Conservation (phyloP, 2,113 vertebrate species). For the Noturus placidus region DNA sequence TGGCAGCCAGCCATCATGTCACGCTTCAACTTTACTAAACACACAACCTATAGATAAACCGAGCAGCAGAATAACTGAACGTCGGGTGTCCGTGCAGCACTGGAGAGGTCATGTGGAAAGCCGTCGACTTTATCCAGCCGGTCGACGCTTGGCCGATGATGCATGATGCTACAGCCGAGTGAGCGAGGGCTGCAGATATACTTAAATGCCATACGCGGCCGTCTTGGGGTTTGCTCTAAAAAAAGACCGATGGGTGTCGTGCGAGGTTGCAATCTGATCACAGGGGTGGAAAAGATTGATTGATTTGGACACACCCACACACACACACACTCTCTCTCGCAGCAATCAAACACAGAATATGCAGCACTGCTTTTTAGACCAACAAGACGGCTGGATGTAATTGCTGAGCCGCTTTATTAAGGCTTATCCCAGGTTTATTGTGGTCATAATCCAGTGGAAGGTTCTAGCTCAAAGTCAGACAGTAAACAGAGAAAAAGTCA, state of each 20-base stretch:
- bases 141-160: slow-evolving; percentile 30
- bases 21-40: slow-evolving; percentile 11
- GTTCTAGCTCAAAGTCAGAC: neutral
- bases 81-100: neutral
- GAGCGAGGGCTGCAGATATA: slow-evolving; percentile 15
- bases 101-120: slow-evolving; percentile 38
- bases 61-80: neutral
- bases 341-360: neutral
- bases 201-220: slow-evolving; percentile 33
- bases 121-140: slow-evolving; percentile 12
- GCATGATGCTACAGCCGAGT: slow-evolving; percentile 28
- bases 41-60: slow-evolving; percentile 1
- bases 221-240: slow-evolving; percentile 35
- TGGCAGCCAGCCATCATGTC: slow-evolving; percentile 16
- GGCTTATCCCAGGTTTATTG: neutral
- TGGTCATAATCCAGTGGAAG: neutral
- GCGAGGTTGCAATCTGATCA: slow-evolving; percentile 13
- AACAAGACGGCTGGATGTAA: neutral
- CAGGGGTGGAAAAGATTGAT: neutral
- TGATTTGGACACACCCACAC: neutral
- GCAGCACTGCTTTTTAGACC: neutral
- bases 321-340: too few relatives aligned
- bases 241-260: slow-evolving; percentile 5
- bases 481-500: neutral
- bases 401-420: neutral